Evolutionary conservation across 1,140 invertebrate species (phyloP).

Genomic region (Ridgeia piscesae): DNA sequence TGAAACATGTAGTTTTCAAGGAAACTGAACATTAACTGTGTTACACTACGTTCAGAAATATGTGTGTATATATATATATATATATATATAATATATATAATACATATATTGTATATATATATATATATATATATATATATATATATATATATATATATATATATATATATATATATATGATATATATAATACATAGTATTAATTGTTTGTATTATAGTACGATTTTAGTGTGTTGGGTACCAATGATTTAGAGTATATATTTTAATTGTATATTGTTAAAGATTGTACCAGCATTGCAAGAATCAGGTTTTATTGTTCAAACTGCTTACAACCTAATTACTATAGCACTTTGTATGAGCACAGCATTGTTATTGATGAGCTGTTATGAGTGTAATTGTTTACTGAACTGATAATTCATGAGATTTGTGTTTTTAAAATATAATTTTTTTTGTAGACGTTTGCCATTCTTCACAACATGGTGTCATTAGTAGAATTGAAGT

Average conservation of each 20-base stretch:
- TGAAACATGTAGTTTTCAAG: not conserved
- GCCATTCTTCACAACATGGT: too few species aligned
- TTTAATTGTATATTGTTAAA: not conserved
- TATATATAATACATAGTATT: too few species aligned
- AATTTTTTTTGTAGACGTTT: too few species aligned
- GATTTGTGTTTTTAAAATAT: too few species aligned
- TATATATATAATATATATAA: not conserved
- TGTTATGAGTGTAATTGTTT: not conserved
- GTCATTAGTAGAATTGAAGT: too few species aligned
- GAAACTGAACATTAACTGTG: not conserved
- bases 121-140: not conserved
- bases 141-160: not conserved
- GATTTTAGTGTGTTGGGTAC: not conserved
- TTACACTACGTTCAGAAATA: not conserved
- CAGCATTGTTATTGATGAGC: not conserved
- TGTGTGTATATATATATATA: not conserved
- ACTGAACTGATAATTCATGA: too few species aligned
- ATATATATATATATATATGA: not conserved
- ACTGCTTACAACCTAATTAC: not conserved
- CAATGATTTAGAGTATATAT: not conserved
- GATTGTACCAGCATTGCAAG: not conserved
- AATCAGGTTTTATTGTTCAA: not conserved
- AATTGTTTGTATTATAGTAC: not conserved
- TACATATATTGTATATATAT: not conserved
- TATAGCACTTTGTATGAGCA: not conserved